Conservation (phyloP, 2,888 invertebrate species). For the Oscheius onirici region DNA sequence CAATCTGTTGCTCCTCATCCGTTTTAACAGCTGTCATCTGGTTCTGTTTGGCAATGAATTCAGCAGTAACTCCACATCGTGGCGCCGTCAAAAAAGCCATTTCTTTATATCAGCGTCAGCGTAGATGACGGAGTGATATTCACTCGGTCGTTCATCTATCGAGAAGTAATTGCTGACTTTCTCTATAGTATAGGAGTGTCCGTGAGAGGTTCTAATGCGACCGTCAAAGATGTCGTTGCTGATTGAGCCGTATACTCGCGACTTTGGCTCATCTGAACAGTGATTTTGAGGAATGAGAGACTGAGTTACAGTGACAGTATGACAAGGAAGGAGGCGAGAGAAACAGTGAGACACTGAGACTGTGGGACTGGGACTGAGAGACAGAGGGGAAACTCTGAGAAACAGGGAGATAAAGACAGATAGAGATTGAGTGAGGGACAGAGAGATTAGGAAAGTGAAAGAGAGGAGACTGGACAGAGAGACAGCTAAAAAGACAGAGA, state of each 20-base stretch:
- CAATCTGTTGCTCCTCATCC: too few species aligned
- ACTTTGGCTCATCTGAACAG: conserved; percentile 83
- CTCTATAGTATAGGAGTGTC: conserved; percentile 87
- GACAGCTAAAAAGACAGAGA: too few species aligned
- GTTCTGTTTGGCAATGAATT: too few species aligned
- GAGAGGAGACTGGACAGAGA: too few species aligned
- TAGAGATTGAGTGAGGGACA: too few species aligned
- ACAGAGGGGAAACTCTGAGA: too few species aligned
- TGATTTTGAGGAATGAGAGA: background rate
- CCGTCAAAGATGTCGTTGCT: conserved; percentile 95
- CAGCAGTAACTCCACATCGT: conserved; percentile 43
- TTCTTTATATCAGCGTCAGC: conserved; percentile 68
- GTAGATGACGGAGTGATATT: conserved; percentile 71
- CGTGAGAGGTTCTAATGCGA: conserved; percentile 81
- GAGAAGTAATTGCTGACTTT: conserved; percentile 88
- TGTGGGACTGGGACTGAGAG: too few species aligned
- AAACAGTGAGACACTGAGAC: too few species aligned
- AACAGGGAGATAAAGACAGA: too few species aligned
- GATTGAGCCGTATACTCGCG: conserved; percentile 90
- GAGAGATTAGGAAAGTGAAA: too few species aligned
- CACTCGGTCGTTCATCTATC: conserved; percentile 52
- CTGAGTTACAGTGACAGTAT: background rate
- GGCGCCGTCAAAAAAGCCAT: conserved; percentile 61
- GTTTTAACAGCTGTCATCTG: too few species aligned
- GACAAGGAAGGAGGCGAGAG: background rate